Conservation (phyloP, 2,888 invertebrate species). For the Brachycybe producta region DNA sequence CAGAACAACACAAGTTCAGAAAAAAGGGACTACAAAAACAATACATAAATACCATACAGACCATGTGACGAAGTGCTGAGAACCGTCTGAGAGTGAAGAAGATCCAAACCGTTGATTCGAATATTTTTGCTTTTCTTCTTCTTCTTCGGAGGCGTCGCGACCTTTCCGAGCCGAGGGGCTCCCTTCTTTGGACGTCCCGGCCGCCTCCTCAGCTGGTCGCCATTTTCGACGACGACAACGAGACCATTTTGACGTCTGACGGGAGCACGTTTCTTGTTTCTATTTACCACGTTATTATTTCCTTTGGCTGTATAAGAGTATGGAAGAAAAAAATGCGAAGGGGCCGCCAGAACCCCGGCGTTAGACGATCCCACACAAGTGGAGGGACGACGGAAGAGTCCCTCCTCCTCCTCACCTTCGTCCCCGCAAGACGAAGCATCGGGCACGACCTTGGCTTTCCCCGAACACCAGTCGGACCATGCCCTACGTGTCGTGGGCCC, state of each 20-base stretch:
- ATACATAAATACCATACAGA: conserved; percentile 6
- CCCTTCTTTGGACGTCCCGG: conserved; percentile 26
- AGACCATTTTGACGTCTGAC: conserved; percentile 4
- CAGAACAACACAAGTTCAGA: conserved; percentile 5
- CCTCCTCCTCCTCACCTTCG: conserved; percentile 20
- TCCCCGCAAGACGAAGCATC: conserved; percentile 18
- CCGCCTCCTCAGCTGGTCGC: conserved; percentile 21
- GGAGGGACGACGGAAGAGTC: conserved; percentile 8
- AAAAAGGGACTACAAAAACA: background rate
- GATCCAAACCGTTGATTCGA: conserved; percentile 73
- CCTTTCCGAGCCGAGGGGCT: conserved; percentile 30
- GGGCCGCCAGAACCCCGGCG: background rate
- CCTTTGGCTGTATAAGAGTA: conserved; percentile 1
- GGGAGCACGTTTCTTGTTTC: conserved; percentile 28
- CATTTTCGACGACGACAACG: conserved; percentile 4
- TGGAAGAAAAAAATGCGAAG: conserved; percentile 7
- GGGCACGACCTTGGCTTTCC: conserved; percentile 13
- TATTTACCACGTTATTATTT: conserved; percentile 22
- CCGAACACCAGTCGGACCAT: conserved; percentile 55
- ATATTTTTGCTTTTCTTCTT: conserved; percentile 48
- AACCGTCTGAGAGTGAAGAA: conserved; percentile 76
- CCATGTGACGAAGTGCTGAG: conserved; percentile 69
- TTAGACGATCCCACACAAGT: background rate
- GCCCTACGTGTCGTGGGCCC: conserved; percentile 58
- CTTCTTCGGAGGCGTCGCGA: conserved; percentile 35